These are phyloP conservation scores for Opisthocomus hoazin DNA, from an alignment of 2,113 vertebrate genomes.

Conservation along the genomic window DNA sequence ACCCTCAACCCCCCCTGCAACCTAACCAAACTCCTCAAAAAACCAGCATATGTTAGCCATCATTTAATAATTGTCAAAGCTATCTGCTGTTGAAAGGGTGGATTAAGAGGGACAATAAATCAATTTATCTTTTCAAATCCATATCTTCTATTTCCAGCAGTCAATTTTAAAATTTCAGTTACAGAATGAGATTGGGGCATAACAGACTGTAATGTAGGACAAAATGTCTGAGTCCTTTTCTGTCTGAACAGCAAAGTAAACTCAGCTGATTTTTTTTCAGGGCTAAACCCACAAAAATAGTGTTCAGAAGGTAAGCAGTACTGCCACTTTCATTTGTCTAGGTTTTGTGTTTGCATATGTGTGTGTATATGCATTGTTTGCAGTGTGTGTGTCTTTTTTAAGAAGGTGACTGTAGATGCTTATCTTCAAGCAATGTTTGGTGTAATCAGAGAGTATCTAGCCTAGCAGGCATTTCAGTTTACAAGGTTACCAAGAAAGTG, in stretches of 20 bases:
- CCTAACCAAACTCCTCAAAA: background rate
- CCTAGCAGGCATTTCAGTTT: background rate
- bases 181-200: background rate
- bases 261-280: background rate
- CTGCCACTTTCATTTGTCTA: background rate
- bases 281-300: background rate
- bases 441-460: background rate
- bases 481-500: background rate
- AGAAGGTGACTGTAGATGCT: background rate
- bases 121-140: background rate
- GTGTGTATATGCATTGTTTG: background rate
- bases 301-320: background rate
- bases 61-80: background rate
- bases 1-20: background rate
- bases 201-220: background rate
- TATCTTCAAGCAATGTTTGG: background rate
- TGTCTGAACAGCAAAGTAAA: background rate
- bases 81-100: background rate
- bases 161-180: background rate
- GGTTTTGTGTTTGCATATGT: background rate
- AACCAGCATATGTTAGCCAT: accelerated
- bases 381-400: accelerated
- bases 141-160: background rate
- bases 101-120: background rate
- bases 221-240: background rate